Percentiles rank a stretch among this genome's conserved stretches.
These are phyloP conservation scores for Pseudomyrmex cubaensis DNA, from an alignment of 1,140 invertebrate genomes.

Conservation along the genomic window DNA sequence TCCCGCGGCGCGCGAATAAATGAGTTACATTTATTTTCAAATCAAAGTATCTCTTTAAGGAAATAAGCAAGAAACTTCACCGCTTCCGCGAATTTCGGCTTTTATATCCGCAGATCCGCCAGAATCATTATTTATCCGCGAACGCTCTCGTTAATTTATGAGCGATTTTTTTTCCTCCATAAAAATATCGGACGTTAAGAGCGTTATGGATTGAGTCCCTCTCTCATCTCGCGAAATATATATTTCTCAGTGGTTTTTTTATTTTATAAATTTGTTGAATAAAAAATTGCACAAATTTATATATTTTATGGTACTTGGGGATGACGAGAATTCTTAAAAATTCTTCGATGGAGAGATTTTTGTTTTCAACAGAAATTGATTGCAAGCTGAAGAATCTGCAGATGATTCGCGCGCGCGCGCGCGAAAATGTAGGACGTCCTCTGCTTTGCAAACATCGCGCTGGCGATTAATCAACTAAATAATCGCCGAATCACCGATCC, in stretches of 20 bases:
- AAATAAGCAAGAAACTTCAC: slow-evolving; percentile 22
- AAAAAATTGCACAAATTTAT: too few relatives aligned
- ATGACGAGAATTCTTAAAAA: too few relatives aligned
- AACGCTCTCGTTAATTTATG: not conserved
- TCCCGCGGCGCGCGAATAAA: not conserved
- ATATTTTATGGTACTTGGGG: too few relatives aligned
- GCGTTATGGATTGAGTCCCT: not conserved
- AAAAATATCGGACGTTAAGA: not conserved
- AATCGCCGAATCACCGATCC: slow-evolving; percentile 4
- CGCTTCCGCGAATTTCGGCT: slow-evolving; percentile 13
- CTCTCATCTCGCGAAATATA: too few relatives aligned
- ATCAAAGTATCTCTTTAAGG: slow-evolving; percentile 25
- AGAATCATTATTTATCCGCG: not conserved
- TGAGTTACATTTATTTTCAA: slow-evolving; percentile 38
- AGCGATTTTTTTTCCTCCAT: not conserved
- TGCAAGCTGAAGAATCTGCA: not conserved
- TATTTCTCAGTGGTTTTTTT: too few relatives aligned
- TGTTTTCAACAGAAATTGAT: not conserved
- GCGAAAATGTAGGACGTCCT: not conserved
- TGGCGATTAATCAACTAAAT: slow-evolving; percentile 21
- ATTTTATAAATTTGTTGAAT: too few relatives aligned
- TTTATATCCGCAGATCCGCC: not conserved
- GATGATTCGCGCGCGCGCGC: not conserved
- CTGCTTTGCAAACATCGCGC: not conserved
- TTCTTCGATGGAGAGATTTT: not conserved